A percentile compares a stretch with the other conserved stretches of the same genome.
phyloP scores from a whole-genome alignment of 2,113 vertebrate genomes.

The Mormoops blainvillei region DNA sequence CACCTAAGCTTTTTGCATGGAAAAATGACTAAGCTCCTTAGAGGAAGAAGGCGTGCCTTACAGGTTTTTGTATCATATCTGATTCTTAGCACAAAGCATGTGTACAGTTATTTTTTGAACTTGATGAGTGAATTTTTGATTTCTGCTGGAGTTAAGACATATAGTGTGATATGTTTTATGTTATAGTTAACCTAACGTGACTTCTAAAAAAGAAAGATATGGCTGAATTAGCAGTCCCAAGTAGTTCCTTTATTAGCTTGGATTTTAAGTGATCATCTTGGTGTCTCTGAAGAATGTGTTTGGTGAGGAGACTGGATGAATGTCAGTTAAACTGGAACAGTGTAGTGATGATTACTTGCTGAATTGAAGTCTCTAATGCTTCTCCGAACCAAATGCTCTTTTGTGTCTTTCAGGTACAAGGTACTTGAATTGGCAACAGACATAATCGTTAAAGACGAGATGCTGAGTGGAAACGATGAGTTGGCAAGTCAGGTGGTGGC shows the following conservation, averaged over 20 bases:
- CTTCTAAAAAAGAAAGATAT: not conserved
- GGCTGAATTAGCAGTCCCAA: not conserved
- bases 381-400: not conserved
- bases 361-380: not conserved
- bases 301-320: not conserved
- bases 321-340: not conserved
- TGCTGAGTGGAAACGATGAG: slow-evolving; percentile 69
- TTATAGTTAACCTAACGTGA: not conserved
- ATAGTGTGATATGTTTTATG: not conserved
- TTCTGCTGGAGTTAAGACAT: not conserved
- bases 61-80: not conserved
- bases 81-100: not conserved
- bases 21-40: not conserved
- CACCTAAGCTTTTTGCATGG: not conserved
- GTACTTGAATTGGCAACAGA: slow-evolving; percentile 80
- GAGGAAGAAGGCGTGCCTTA: not conserved
- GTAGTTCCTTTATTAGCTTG: not conserved
- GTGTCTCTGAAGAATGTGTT: not conserved
- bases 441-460: slow-evolving; percentile 80
- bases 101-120: not conserved
- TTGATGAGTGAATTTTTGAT: not conserved
- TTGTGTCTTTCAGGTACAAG: slow-evolving; percentile 80
- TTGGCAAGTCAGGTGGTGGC: slow-evolving; percentile 77
- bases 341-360: not conserved
- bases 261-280: not conserved